These are phyloP conservation scores for Formica aserva DNA, from an alignment of 2,888 invertebrate genomes.

Conservation along the genomic window DNA sequence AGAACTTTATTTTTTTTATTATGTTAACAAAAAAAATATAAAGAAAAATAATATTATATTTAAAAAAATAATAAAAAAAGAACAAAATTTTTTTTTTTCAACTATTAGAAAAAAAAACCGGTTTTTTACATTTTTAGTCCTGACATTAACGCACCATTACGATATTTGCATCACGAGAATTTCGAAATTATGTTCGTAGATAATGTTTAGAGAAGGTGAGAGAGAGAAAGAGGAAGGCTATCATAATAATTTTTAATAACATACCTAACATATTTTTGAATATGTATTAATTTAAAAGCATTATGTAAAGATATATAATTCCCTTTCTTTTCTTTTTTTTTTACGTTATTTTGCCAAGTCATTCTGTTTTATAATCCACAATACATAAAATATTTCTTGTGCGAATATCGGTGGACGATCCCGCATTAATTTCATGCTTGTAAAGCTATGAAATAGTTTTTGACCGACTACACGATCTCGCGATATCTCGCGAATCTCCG, in stretches of 20 bases:
- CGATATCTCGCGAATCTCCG: constrained; percentile 61
- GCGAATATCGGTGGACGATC: constrained; percentile 42
- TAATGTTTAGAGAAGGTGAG: neutral
- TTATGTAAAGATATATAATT: neutral
- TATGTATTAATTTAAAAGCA: constrained; percentile 7
- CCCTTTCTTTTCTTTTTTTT: neutral
- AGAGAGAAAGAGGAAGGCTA: neutral
- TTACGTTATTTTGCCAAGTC: neutral
- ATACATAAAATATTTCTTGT: constrained; percentile 30
- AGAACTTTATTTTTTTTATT: no score
- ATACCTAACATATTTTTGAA: neutral
- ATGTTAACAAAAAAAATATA: no score
- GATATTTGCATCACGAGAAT: neutral
- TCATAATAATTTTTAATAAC: neutral
- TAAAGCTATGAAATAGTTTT: constrained; percentile 71
- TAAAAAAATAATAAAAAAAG: no score
- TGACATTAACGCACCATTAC: neutral
- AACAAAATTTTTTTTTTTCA: no score
- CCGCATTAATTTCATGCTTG: constrained; percentile 76
- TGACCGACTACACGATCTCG: constrained; percentile 56
- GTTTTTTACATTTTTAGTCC: neutral
- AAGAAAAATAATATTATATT: no score
- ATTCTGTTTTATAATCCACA: constrained; percentile 27
- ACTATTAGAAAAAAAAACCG: no score
- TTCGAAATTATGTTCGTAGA: neutral